Conservation (phyloP, 2,797 vertebrate species). For the Petrocephalus schoutedeni region DNA sequence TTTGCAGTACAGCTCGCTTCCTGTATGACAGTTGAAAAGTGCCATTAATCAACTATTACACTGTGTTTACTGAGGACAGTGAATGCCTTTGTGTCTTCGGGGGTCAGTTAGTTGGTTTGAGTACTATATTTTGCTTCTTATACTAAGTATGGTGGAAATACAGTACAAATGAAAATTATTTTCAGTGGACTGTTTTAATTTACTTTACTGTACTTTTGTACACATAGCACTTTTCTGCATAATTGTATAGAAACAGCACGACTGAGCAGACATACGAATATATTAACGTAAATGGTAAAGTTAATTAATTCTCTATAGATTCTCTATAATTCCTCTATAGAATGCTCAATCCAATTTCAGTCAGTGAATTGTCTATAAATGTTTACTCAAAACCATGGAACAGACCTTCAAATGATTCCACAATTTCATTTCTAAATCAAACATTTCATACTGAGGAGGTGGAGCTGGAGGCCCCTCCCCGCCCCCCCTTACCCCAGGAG, state of each 20-base stretch:
- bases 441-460: constrained; percentile 41
- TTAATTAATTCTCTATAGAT: not conserved
- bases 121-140: not conserved
- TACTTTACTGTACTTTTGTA: not conserved
- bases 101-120: not conserved
- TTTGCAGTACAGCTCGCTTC: too few relatives aligned
- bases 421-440: constrained; percentile 8
- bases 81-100: too few relatives aligned
- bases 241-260: not conserved
- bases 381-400: not conserved
- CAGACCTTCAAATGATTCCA: not conserved
- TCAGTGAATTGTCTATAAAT: not conserved
- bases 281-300: not conserved
- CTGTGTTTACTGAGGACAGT: too few relatives aligned
- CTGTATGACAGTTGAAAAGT: too few relatives aligned
- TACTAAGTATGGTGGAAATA: not conserved
- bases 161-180: not conserved
- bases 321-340: not conserved
- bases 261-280: not conserved
- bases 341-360: not conserved
- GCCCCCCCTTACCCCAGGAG: constrained; percentile 62
- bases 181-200: not conserved
- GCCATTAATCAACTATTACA: too few relatives aligned
- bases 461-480: constrained; percentile 53
- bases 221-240: not conserved